A percentile compares a stretch with the other conserved stretches of the same genome.
phyloP scores from a whole-genome alignment of 2,888 invertebrate species.

The Megastigmus dorsalis region DNA sequence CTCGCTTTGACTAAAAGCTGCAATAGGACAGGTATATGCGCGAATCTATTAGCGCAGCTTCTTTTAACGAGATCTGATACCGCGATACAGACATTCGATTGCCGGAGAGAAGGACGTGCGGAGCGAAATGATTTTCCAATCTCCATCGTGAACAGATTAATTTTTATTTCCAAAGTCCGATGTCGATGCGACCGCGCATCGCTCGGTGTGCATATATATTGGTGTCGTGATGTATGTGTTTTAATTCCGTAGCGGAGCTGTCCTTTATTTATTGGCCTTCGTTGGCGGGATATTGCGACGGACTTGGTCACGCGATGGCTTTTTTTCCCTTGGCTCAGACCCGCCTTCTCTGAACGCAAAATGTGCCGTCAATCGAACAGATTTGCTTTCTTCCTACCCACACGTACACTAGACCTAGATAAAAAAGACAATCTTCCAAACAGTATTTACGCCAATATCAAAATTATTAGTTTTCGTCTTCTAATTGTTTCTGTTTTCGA shows the following conservation, averaged over 20 bases:
- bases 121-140: constrained; percentile 52
- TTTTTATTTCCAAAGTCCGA: constrained; percentile 49
- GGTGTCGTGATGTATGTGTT: constrained; percentile 68
- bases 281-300: constrained; percentile 68
- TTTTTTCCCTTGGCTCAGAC: constrained; percentile 3
- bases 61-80: no score
- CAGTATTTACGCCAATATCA: no score
- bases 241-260: constrained; percentile 67
- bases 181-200: constrained; percentile 19
- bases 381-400: neutral
- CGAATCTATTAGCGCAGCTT: neutral
- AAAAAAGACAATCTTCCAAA: neutral
- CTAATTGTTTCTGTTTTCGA: no score
- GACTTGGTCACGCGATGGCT: constrained; percentile 62
- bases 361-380: neutral
- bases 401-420: no score
- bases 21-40: no score
- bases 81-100: neutral
- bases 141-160: constrained; percentile 43
- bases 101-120: neutral
- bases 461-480: no score
- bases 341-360: constrained; percentile 1
- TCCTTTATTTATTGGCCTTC: constrained; percentile 70
- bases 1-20: no score
- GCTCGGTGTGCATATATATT: neutral